phyloP scores from a whole-genome alignment of 2,888 invertebrate species.

The Mechanitis mazaeus region DNA sequence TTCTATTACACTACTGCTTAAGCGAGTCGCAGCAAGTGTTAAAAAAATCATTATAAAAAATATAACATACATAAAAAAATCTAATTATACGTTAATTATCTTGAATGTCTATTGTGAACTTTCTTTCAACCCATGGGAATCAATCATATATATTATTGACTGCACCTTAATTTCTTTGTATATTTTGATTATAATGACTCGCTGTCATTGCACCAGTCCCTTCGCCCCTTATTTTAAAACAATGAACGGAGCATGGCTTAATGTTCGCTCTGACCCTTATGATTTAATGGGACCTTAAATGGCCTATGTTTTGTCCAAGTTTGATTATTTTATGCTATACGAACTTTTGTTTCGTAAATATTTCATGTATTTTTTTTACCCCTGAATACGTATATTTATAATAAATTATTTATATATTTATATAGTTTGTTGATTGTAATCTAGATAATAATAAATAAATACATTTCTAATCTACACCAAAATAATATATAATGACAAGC shows the following conservation, averaged over 20 bases:
- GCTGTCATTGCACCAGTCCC: constrained; percentile 59
- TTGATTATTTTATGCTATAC: constrained; percentile 9
- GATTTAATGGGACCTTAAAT: constrained; percentile 37
- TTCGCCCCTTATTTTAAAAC: constrained; percentile 51
- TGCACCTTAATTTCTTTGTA: constrained; percentile 40
- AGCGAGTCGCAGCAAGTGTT: too few relatives aligned
- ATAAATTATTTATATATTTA: too few relatives aligned
- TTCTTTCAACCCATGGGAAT: background rate
- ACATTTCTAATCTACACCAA: too few relatives aligned
- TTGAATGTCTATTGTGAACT: background rate
- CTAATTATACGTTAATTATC: too few relatives aligned
- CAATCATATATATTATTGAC: constrained; percentile 30
- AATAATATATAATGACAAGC: too few relatives aligned
- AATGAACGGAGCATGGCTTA: constrained; percentile 58
- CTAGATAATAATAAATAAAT: too few relatives aligned
- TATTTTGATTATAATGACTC: constrained; percentile 56
- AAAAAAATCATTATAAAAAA: too few relatives aligned
- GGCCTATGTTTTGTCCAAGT: constrained; percentile 31
- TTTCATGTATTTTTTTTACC: too few relatives aligned
- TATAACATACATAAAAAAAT: too few relatives aligned
- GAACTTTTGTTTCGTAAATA: background rate
- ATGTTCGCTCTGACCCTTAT: constrained; percentile 40
- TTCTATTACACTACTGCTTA: too few relatives aligned
- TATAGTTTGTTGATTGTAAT: too few relatives aligned
- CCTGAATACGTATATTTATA: too few relatives aligned